Percentiles rank a stretch among this genome's conserved stretches.
phyloP scores from a whole-genome alignment of 1,140 invertebrate genomes.

The Semibalanus balanoides region DNA sequence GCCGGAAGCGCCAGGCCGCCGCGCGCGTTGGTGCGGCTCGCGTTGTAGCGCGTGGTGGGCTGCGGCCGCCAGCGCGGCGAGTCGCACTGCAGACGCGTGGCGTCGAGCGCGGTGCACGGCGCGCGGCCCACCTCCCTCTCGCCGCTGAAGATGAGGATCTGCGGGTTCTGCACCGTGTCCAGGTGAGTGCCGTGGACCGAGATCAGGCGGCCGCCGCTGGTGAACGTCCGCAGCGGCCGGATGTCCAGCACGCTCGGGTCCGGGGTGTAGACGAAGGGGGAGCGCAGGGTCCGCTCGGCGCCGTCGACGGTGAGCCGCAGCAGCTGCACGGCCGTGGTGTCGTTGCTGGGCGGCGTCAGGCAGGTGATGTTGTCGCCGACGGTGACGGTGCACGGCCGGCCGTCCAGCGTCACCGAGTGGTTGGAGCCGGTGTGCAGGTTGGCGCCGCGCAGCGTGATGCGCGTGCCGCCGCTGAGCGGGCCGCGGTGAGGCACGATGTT shows the following conservation, averaged over 20 bases:
- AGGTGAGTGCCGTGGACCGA: conserved; percentile 84
- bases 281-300: conserved; percentile 50
- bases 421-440: conserved; percentile 86
- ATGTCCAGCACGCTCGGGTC: conserved; percentile 87
- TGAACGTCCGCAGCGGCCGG: conserved; percentile 71
- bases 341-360: conserved; percentile 9
- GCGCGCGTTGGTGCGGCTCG: conserved; percentile 27
- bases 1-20: conserved; percentile 37
- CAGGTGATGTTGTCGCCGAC: conserved; percentile 22
- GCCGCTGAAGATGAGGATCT: conserved; percentile 19
- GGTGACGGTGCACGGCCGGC: conserved; percentile 65
- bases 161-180: conserved; percentile 47
- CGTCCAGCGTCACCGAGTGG: conserved; percentile 72
- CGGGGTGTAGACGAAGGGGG: conserved; percentile 72
- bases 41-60: conserved; percentile 21
- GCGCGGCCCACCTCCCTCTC: conserved; percentile 21
- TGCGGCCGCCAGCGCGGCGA: conserved; percentile 28
- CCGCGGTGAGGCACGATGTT: conserved; percentile 70
- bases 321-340: conserved; percentile 8
- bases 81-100: conserved; percentile 34
- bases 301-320: conserved; percentile 57
- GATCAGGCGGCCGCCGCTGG: conserved; percentile 81
- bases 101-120: conserved; percentile 31
- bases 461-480: conserved; percentile 84
- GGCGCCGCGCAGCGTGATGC: conserved; percentile 72